Evolutionary conservation across 2,797 vertebrate genomes (phyloP).

Genomic region (Hybognathus amarus): DNA sequence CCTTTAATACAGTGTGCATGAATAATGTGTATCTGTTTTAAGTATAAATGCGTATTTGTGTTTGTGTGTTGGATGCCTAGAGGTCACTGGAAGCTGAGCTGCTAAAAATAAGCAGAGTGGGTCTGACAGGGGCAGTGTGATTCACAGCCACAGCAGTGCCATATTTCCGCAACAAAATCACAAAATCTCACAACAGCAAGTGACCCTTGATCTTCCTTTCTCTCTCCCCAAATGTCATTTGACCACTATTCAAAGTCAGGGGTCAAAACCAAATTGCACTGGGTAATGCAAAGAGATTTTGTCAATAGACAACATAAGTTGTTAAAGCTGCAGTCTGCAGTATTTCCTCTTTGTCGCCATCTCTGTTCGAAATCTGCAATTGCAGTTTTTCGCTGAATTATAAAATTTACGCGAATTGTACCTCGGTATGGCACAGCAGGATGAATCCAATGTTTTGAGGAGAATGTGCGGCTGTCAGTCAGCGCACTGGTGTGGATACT

Average conservation of each 20-base stretch:
- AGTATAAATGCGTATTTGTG: slow-evolving; percentile 1
- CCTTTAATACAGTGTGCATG: slow-evolving; percentile 11
- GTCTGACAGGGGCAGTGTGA: slow-evolving; percentile 37
- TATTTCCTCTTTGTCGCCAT: too few species aligned
- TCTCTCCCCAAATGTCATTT: slow-evolving; percentile 13
- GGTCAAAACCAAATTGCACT: slow-evolving; percentile 2
- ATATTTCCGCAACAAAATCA: slow-evolving; percentile 32
- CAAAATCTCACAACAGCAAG: slow-evolving; percentile 11
- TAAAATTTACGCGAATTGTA: too few species aligned
- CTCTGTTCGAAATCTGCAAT: too few species aligned
- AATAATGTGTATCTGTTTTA: slow-evolving; percentile 6
- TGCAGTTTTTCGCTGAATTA: too few species aligned
- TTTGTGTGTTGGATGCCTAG: slow-evolving; percentile 36
- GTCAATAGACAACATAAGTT: not conserved
- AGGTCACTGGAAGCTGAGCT: slow-evolving; percentile 54
- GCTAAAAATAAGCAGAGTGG: slow-evolving; percentile 55
- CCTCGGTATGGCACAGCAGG: too few species aligned
- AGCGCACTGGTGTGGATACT: too few species aligned
- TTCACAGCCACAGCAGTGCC: slow-evolving; percentile 40
- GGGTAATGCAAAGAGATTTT: not conserved
- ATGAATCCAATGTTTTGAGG: too few species aligned
- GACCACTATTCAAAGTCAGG: slow-evolving; percentile 22
- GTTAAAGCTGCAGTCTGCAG: too few species aligned
- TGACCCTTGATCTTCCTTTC: not conserved
- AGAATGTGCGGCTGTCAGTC: too few species aligned